Evolutionary conservation across 2,888 invertebrate species (phyloP), one percentile per base, ranked within the genome.

Genomic region (Melanostoma scalare): DNA sequence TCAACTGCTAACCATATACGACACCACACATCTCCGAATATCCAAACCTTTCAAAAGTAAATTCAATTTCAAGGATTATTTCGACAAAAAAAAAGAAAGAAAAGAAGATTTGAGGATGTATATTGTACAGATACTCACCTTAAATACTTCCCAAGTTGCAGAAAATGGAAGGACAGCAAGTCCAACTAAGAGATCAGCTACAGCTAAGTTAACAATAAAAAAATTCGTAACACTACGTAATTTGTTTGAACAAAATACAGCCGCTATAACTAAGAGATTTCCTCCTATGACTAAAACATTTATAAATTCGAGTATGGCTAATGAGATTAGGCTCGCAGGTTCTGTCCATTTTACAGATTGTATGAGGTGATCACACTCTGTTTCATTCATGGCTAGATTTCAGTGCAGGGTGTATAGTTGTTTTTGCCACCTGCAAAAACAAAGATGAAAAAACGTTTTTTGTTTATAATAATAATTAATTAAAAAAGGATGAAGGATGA

Each of bases 1-100:
- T 99, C 99, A 74, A 98, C 95, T 0, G 99, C 98, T 85, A 99
- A 93, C 99, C 99, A 99, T 86, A 98, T 94, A 81, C 96, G 96
- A 92, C 99, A 99, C 97, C 98, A 98, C 53, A 97, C 93, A 91
- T 96, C 96, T 61, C 99, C 98, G 90, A 98, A 99, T 88, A 98
- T 96, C 99, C 99, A 99, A 89, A 97, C 95, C 95, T 97, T 93
- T 48, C 77, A 82, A 68, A 36, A 52, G 58, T 55, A 46, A 46
- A 20, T 20, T 20, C 20, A 20, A 20, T 20, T 20, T 20, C 20
- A 52, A 38, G n/a, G 20, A 61, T 48, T 9, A n/a, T 42, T 20
- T 48, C 60, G 36, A 36, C 9, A 6, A 3, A 3, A 8, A 55
- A 35, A 5, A 4, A 20, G 33, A 38, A 10, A 8, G 3, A 6